Percentiles rank a stretch among this genome's conserved stretches.
phyloP scores from a whole-genome alignment of 2,888 invertebrate species.

The Altica lythri region DNA sequence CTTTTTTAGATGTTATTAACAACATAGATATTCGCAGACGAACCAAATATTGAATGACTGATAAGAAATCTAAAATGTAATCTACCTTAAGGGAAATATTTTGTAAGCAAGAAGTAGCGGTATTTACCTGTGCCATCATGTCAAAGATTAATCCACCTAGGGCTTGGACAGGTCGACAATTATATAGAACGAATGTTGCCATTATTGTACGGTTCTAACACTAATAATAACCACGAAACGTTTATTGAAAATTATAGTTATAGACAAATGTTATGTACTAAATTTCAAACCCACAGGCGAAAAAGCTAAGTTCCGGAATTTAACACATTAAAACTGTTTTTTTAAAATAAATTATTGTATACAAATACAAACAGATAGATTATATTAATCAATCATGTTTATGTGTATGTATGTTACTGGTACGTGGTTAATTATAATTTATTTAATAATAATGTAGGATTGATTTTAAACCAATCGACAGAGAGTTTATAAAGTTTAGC shows the following conservation, averaged over 20 bases:
- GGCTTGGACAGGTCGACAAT: background rate
- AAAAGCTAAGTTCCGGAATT: background rate
- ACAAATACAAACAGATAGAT: no score
- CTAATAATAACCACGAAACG: slow-evolving; percentile 12
- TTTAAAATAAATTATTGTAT: background rate
- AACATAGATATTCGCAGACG: no score
- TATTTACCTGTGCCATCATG: slow-evolving; percentile 3
- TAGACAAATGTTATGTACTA: background rate
- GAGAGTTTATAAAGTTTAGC: no score
- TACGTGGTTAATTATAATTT: no score
- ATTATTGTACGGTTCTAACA: slow-evolving; percentile 14
- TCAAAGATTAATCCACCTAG: background rate
- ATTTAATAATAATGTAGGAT: no score
- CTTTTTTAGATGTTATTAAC: no score
- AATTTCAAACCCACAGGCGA: background rate
- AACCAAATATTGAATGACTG: no score
- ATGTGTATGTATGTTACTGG: no score
- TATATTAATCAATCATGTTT: no score
- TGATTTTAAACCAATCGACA: no score
- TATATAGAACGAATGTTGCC: slow-evolving; percentile 8
- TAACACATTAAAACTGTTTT: background rate
- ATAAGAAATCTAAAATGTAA: slow-evolving; percentile 6
- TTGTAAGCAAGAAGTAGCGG: slow-evolving; percentile 2
- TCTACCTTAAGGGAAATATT: slow-evolving; percentile 2
- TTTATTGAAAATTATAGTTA: slow-evolving; percentile 20